Conservation (phyloP, 2,797 vertebrate species). For the Parauchenoglanis ngamensis region DNA sequence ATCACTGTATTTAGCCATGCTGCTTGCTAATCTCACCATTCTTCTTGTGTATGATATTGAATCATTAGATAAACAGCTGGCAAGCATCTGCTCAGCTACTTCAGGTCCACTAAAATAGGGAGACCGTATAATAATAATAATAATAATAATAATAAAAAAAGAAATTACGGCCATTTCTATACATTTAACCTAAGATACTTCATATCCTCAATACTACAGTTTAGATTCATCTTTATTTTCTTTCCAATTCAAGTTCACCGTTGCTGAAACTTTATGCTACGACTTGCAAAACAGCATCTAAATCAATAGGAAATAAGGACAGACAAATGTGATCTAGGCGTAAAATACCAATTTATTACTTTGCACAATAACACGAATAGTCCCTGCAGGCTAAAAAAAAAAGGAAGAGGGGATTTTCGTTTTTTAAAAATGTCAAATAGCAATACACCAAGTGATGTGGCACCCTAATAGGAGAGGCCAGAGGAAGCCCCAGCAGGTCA, state of each 20-base stretch:
- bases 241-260: background rate
- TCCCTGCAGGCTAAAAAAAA: conserved; percentile 97
- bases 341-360: conserved; percentile 94
- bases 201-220: background rate
- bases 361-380: conserved; percentile 95
- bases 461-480: conserved; percentile 70
- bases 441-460: conserved; percentile 78
- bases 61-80: background rate
- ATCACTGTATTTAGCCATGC: background rate
- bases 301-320: conserved; percentile 18
- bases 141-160: background rate
- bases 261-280: background rate
- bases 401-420: conserved; percentile 38
- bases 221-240: background rate
- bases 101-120: background rate
- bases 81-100: background rate
- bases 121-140: background rate
- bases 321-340: conserved; percentile 73
- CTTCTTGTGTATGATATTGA: background rate
- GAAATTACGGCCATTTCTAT: background rate
- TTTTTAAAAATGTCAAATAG: conserved; percentile 70
- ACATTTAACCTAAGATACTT: background rate
- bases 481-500: conserved; percentile 69
- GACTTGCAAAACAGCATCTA: background rate
- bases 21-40: background rate